Base-by-base conservation (phyloP, 2,797 vertebrate genomes). In the Hyperoplus immaculatus region DNA sequence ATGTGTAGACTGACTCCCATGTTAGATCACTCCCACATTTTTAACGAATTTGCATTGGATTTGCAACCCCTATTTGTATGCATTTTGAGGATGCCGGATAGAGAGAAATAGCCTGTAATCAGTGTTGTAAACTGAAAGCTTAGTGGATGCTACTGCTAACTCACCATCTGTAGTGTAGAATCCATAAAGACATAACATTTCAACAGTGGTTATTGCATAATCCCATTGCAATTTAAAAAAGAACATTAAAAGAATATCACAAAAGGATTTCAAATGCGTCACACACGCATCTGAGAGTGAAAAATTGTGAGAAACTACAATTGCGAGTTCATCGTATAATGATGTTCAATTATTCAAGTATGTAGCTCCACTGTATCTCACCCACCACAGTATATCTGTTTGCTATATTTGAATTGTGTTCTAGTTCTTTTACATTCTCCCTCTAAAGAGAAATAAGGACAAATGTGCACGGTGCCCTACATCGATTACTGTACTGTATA, bases 281-380 rank as follows among this genome's bases (percentile, higher is more conserved):
- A 74, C 49, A 64, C 57, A 29, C 29, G 3, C 62, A 88, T 91
- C 69, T 64, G 55, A 86, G 71, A 49, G 67, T 61, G 36, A 68
- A 73, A 59, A 73, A 59, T 58, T 12, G 8, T 51, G 55, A 60
- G 64, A 56, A 68, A 60, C 18, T 42, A 16, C 50, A 77, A 66
- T 68, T 18, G 56, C 50, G 56, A 83, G 56, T 72, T 82, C 50
- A 75, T 81, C 66, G 61, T 80, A 77, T 75, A 70, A 85, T 73
- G 69, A 66, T 72, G 18, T 53, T 73, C n/a, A 80, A 86, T 79
- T 70, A 81, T 86, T 87, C 60, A 81, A 75, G 74, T 42, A 51
- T 3, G 29, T 29, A 4, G 38, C 3, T 47, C 53, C 50, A 46
- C 76, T 59, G 69, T 65, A 67, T 55, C 67, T 36, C 57, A 57